Evolutionary conservation across 2,797 vertebrate genomes (phyloP), one percentile per base, ranked within the genome.

Genomic region (Gallinago solitaria): DNA sequence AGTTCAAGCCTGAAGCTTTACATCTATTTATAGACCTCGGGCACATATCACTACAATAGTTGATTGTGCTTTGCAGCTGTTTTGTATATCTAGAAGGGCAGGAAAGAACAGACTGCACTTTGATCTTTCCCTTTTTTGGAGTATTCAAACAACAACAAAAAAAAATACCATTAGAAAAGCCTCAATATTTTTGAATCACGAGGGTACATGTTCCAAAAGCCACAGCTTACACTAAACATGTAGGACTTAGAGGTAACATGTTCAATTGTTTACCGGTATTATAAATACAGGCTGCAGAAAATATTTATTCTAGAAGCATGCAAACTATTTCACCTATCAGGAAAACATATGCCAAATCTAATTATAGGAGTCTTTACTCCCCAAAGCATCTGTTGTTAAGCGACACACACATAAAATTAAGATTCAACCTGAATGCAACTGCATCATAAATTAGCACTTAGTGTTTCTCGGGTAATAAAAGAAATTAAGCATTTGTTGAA

Each of bases 111-210:
- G 96, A 30, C 95, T 97, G 96, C 90, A 95, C 97, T 97, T 97
- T 97, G 97, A 97, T 97, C 96, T 96, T 97, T 96, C 95, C 96
- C 97, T 97, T 98, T 97, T 97, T 93, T 95, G 87, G 96, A 96
- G 92, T 82, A 97, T 94, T 96, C 90, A 97, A 97, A 97, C 97
- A 97, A 97, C 96, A 98, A 98, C 91, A 17, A 94, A 94, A 94
- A 89, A 97, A 98, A 96, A 94, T 96, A 95, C 86, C 95, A 95
- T 91, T 92, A 86, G 54, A 93, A 97, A 97, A 95, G 94, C 95
- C 92, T 90, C 91, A 60, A 43, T 92, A 94, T 95, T 97, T 97
- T 76, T 82, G 92, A 95, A 97, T 91, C 85, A 76, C 81, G 76
- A 28, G 74, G 85, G 73, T 93, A 80, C 59, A 10, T 47, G 90